phyloP scores from a whole-genome alignment of 2,888 invertebrate species.

The Ichneumon xanthorius region DNA sequence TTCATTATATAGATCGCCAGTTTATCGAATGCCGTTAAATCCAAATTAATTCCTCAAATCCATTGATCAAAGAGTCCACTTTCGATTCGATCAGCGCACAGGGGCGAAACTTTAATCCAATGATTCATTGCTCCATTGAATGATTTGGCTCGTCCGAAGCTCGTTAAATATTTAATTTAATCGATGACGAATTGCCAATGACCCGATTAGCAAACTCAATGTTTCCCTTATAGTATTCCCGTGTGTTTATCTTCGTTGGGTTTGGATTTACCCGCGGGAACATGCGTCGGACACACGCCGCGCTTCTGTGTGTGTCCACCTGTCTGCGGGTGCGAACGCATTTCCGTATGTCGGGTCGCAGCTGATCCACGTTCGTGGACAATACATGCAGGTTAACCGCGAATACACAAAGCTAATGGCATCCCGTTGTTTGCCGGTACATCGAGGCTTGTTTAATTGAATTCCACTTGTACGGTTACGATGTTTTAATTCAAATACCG shows the following conservation, averaged over 20 bases:
- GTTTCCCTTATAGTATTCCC: slow-evolving; percentile 37
- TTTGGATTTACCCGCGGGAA: slow-evolving; percentile 30
- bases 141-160: no score
- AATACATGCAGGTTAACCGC: slow-evolving; percentile 45
- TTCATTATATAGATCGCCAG: not conserved
- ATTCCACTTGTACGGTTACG: not conserved
- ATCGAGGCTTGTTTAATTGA: slow-evolving; percentile 31
- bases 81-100: not conserved
- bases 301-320: slow-evolving; percentile 7
- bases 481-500: not conserved
- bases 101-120: slow-evolving; percentile 20
- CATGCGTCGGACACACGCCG: not conserved
- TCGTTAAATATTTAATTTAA: slow-evolving; percentile 29
- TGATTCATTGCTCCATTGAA: not conserved
- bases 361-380: slow-evolving; percentile 12
- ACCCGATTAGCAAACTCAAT: slow-evolving; percentile 38
- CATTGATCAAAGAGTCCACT: slow-evolving; percentile 14
- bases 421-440: slow-evolving; percentile 20
- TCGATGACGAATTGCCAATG: slow-evolving; percentile 54
- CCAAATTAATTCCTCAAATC: slow-evolving; percentile 10
- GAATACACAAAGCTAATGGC: slow-evolving; percentile 25
- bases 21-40: not conserved
- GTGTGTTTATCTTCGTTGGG: slow-evolving; percentile 43
- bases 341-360: slow-evolving; percentile 38
- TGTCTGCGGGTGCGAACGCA: not conserved